phyloP scores from a whole-genome alignment of 2,113 vertebrate genomes.

The Chaetops frenatus region DNA sequence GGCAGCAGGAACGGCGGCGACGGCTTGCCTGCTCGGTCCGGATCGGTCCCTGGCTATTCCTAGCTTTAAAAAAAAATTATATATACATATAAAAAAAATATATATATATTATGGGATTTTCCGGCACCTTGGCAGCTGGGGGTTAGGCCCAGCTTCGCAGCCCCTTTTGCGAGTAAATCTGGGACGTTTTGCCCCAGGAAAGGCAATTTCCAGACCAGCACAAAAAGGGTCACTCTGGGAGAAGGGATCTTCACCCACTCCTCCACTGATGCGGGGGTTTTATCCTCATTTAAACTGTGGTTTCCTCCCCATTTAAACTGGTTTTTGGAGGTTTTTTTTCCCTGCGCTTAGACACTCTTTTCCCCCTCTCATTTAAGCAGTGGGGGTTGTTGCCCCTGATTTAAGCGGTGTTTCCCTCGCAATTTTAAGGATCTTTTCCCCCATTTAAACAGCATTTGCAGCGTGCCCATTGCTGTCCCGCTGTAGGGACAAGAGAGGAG shows the following conservation, averaged over 20 bases:
- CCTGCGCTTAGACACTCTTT: background rate
- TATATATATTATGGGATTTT: fast-evolving
- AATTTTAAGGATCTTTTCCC: fast-evolving
- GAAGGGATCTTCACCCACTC: background rate
- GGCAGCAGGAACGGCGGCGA: background rate
- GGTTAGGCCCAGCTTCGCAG: background rate
- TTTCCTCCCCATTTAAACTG: background rate
- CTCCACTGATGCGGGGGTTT: background rate
- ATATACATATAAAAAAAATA: too few relatives aligned
- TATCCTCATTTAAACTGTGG: background rate
- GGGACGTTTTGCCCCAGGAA: background rate
- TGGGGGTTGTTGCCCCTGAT: fast-evolving
- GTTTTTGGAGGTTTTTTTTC: fast-evolving
- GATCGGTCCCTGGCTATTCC: too few relatives aligned
- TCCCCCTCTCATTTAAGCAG: fast-evolving
- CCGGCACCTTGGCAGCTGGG: background rate
- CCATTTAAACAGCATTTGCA: background rate
- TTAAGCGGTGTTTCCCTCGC: background rate
- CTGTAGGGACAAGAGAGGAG: background rate
- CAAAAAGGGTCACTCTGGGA: background rate
- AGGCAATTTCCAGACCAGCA: background rate
- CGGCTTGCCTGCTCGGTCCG: background rate
- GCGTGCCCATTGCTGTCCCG: background rate
- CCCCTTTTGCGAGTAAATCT: background rate
- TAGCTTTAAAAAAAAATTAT: background rate